Percentiles rank a stretch among this genome's conserved stretches.
Conservation (phyloP, 2,888 invertebrate genomes). For the Plemyria rubiginata region DNA sequence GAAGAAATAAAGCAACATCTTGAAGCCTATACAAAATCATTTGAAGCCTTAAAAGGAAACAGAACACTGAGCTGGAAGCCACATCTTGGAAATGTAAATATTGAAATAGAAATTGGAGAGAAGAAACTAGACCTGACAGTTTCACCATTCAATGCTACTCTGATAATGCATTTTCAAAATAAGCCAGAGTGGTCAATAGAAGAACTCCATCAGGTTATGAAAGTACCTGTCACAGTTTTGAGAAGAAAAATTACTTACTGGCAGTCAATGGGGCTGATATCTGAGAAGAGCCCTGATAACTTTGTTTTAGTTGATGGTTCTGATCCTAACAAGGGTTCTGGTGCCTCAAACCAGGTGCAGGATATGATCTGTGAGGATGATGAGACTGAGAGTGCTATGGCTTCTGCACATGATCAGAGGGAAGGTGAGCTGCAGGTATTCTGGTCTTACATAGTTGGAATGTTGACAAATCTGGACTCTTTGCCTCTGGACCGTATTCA, state of each 20-base stretch:
- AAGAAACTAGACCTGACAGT: conserved; percentile 92
- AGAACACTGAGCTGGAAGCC: conserved; percentile 97
- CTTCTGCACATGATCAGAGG: conserved; percentile 96
- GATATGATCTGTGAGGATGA: conserved; percentile 94
- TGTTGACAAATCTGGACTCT: conserved; percentile 97
- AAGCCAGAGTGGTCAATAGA: conserved; percentile 94
- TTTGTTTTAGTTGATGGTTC: conserved; percentile 89
- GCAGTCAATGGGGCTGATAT: conserved; percentile 96
- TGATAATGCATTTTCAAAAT: conserved; percentile 96
- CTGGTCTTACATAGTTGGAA: conserved; percentile 98
- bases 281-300: conserved; percentile 90
- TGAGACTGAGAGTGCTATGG: conserved; percentile 97
- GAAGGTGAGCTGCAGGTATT: conserved; percentile 97
- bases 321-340: conserved; percentile 82
- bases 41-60: conserved; percentile 96
- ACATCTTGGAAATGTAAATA: conserved; percentile 95
- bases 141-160: conserved; percentile 96
- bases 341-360: conserved; percentile 80
- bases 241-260: conserved; percentile 96
- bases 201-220: conserved; percentile 93
- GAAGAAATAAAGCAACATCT: conserved; percentile 91
- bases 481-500: conserved; percentile 96
- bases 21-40: conserved; percentile 94
- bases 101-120: conserved; percentile 95
- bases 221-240: conserved; percentile 93